These are phyloP conservation scores for Meandrina meandrites DNA, from an alignment of 92 coral and sea anemone genomes.

Conservation along the genomic window DNA sequence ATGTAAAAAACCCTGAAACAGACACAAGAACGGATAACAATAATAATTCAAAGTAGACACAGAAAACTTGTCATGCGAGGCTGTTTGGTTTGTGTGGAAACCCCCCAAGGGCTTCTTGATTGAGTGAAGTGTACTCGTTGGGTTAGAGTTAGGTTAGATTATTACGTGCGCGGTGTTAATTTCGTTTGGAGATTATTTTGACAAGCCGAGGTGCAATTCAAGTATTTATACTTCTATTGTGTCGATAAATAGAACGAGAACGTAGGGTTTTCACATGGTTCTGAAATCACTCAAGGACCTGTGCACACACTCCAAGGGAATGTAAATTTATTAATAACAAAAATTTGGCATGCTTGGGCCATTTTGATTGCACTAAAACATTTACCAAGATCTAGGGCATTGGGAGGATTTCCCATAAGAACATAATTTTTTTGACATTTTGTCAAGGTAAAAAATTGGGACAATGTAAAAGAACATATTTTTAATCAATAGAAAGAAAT, in stretches of 20 bases:
- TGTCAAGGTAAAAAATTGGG: neutral
- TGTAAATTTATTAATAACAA: neutral
- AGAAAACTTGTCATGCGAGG: neutral
- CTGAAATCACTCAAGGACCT: neutral
- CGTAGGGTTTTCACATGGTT: neutral
- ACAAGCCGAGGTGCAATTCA: neutral
- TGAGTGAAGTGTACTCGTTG: neutral
- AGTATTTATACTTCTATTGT: neutral
- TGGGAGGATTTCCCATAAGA: neutral
- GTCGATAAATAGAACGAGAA: neutral
- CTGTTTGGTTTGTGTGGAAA: neutral
- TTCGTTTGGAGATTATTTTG: neutral
- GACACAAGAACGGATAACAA: slow-evolving; percentile 10
- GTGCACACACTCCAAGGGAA: neutral
- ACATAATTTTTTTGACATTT: neutral
- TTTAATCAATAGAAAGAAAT: neutral
- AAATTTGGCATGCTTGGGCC: neutral
- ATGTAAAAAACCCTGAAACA: neutral
- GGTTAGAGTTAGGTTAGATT: neutral
- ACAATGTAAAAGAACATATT: neutral
- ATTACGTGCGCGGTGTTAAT: neutral
- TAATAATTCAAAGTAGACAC: slow-evolving; percentile 8
- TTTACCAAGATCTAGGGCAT: neutral
- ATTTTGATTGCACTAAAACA: neutral
- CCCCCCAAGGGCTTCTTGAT: neutral